Conservation (phyloP, 2,797 vertebrate species). For the Acanthurus tractus region DNA sequence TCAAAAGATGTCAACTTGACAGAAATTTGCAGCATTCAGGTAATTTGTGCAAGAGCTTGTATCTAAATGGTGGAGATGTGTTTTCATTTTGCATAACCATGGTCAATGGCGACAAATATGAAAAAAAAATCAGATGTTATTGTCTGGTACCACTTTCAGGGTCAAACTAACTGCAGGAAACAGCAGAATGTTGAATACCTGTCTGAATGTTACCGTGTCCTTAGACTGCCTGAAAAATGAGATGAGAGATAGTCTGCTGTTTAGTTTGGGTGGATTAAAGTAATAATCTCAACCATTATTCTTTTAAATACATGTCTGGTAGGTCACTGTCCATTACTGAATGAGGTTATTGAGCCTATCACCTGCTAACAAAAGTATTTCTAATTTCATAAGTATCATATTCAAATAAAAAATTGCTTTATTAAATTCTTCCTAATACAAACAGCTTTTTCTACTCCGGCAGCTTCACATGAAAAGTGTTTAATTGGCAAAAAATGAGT, state of each 20-base stretch:
- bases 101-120: neutral
- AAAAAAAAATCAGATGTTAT: neutral
- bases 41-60: constrained; percentile 27
- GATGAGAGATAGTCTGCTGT: neutral
- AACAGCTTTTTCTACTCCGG: too few relatives aligned
- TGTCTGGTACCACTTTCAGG: neutral
- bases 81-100: constrained; percentile 12
- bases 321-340: too few relatives aligned
- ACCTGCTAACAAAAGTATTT: too few relatives aligned
- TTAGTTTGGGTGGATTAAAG: neutral
- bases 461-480: too few relatives aligned
- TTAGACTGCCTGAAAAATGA: neutral
- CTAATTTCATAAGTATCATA: too few relatives aligned
- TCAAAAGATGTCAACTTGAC: constrained; percentile 52
- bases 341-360: too few relatives aligned
- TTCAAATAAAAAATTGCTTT: too few relatives aligned
- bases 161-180: neutral
- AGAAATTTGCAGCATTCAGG: constrained; percentile 46
- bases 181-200: neutral
- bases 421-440: too few relatives aligned
- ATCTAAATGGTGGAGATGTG: constrained; percentile 8
- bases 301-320: too few relatives aligned
- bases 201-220: neutral
- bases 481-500: too few relatives aligned
- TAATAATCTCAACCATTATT: too few relatives aligned